Base-by-base conservation (phyloP, 2,888 invertebrate genomes). In the Aleiodes alternator region DNA sequence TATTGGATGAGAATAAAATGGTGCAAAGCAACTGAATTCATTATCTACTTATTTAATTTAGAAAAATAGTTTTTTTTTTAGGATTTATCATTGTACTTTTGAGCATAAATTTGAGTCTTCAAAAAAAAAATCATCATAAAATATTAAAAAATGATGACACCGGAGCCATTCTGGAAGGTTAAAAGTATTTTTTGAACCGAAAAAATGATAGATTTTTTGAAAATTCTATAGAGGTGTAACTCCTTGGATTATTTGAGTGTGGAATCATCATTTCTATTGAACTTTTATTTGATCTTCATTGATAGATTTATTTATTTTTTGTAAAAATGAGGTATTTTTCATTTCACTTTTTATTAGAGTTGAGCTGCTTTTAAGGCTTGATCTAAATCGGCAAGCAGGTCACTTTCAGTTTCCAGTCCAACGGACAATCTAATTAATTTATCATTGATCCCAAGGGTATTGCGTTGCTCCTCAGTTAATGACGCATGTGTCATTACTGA, bases 401-500 rank as follows among this genome's bases (percentile, higher is more conserved):
- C 98, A 55, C 94, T 93, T 3, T 92, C 91, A 82, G 96, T 95
- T 91, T 99, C 98, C 43, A 98, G 90, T 4, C 98, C 98, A 70
- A 98, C 95, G 0, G 97, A 98, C 38, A 99, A 89, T 79, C 98
- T 92, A 72, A 99, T 92, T 31, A 98, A 91, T 51, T 94, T 93
- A 86, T 97, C 95, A 0, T 94, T 94, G 79, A 99, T 97, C 12
- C 96, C 96, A 38, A 97, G 91, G 78, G 91, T 90, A 34, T 88
- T 90, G 78, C 97, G 91, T 79, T 95, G 94, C 59, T 94, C 94
- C 72, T 91, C 92, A 0, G 97, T 96, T 38, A 98, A 95, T 0
- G 96, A 96, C 0, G 97, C 96, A 87, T 99, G 99, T 0, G 98
- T 98, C 99, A 99, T 99, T 34, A 97, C 89, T 29, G 94, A 94